These are phyloP conservation scores for Drosophila imparisetae DNA, from an alignment of 2,888 invertebrate genomes.

Conservation along the genomic window DNA sequence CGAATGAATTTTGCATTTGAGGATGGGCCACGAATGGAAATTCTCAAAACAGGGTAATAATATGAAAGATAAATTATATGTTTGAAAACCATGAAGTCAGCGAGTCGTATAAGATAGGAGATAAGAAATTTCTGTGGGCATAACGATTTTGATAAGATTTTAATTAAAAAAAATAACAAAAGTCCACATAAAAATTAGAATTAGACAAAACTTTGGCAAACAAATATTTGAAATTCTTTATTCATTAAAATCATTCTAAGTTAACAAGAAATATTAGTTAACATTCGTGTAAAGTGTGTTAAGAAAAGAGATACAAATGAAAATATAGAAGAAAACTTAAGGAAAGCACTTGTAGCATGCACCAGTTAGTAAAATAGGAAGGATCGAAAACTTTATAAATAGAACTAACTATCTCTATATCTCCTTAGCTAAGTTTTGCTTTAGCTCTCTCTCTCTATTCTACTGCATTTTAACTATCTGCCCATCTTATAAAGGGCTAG, in stretches of 20 bases:
- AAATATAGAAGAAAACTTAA: neutral
- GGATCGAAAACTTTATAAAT: neutral
- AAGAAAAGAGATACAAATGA: neutral
- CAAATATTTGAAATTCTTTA: neutral
- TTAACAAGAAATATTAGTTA: neutral
- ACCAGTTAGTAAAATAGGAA: neutral
- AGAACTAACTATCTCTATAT: neutral
- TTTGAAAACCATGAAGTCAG: neutral
- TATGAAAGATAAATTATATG: neutral
- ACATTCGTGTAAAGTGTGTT: neutral
- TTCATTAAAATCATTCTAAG: neutral
- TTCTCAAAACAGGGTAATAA: neutral
- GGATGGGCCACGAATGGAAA: neutral
- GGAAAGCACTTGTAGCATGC: neutral
- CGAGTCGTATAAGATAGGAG: no score
- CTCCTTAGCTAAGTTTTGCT: neutral
- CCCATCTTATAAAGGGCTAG: conserved; percentile 67
- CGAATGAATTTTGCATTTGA: neutral
- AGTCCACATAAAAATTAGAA: neutral
- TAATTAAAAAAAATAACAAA: neutral
- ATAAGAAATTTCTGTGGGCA: neutral
- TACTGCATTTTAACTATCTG: conserved; percentile 34
- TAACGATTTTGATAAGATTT: neutral
- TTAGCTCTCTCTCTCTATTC: neutral
- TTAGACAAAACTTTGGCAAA: neutral